These are phyloP conservation scores for Chironomus riparius DNA, from an alignment of 2,888 invertebrate species.

Conservation along the genomic window DNA sequence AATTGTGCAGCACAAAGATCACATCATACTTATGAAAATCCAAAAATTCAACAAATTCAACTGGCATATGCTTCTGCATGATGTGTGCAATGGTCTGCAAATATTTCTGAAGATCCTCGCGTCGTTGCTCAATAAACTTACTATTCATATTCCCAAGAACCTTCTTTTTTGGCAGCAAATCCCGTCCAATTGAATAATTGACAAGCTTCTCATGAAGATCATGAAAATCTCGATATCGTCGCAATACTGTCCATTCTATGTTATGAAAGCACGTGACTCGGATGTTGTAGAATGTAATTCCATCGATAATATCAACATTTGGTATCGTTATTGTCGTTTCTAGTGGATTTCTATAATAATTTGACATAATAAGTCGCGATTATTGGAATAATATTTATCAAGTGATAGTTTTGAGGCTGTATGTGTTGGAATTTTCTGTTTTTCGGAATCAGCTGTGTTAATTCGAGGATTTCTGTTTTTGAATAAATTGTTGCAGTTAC, in stretches of 20 bases:
- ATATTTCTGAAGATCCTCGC: slow-evolving; percentile 71
- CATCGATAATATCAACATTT: slow-evolving; percentile 53
- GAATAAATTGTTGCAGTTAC: too few relatives aligned
- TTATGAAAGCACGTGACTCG: slow-evolving; percentile 39
- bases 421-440: too few relatives aligned
- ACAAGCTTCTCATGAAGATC: slow-evolving; percentile 80
- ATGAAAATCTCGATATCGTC: slow-evolving; percentile 84
- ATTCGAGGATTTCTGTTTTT: too few relatives aligned
- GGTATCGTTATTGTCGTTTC: slow-evolving; percentile 59
- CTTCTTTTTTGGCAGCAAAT: slow-evolving; percentile 87
- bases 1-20: slow-evolving; percentile 70
- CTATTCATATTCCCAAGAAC: slow-evolving; percentile 83
- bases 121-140: slow-evolving; percentile 74
- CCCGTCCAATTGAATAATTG: slow-evolving; percentile 68
- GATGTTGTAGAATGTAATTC: slow-evolving; percentile 65
- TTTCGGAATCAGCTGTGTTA: too few relatives aligned
- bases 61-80: slow-evolving; percentile 69
- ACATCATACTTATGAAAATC: slow-evolving; percentile 86
- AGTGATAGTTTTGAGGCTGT: too few relatives aligned
- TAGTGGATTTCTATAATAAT: slow-evolving; percentile 43
- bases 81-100: slow-evolving; percentile 66
- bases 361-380: background rate
- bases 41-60: slow-evolving; percentile 72
- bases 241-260: slow-evolving; percentile 34
- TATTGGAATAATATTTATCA: too few relatives aligned